Evolutionary conservation across 1,140 invertebrate species (phyloP), one percentile per base, ranked within the genome.

Genomic region (Acromyrmex echinatior): DNA sequence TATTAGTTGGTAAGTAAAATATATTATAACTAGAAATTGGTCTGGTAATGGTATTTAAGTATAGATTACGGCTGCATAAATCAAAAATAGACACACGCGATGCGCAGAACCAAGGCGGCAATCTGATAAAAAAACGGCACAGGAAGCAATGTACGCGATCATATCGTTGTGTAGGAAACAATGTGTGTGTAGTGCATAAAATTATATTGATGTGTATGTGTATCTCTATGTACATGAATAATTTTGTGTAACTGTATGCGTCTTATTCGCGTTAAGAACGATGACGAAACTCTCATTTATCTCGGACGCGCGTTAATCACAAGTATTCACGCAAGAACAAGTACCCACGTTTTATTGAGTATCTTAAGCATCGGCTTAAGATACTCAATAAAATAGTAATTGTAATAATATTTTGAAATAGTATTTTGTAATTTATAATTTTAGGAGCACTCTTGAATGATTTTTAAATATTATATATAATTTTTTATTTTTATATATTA

Each of bases 251-350:
- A 81, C 60, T 58, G 51, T 71, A 39, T 35, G n/a, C n/a, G 25
- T 45, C 39, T 45, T 45, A 45, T 45, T 45, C 39, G 10, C 60
- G 16, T 81, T 31, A 58, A 81, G 66, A 71, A 81, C 49, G 9
- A 31, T 81, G 78, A 81, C 49, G 63, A 70, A 81, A 81, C 31
- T 80, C 77, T 70, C 65, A 58, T 81, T 81, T 81, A 58, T 39
- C 12, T n/a, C 3, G 12, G 1, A 68, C 16, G 21, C 9, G 10
- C n/a, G 49, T 70, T 70, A 81, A 81, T 58, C 21, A 81, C 49
- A 25, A 7, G 1, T 66, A 53, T 49, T 80, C n/a, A 71, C 51
- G 49, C 35, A 58, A 81, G 39, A n/a, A 70, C 21, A 45, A 45
- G 39, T 45, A 45, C 39, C 10, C 39, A 45, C 31, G 7, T 70